Evolutionary conservation across 35 echinoderm and acorn worm genomes (phyloP), one percentile per base, ranked within the genome.

Genomic region (Holothuria glaberrima): DNA sequence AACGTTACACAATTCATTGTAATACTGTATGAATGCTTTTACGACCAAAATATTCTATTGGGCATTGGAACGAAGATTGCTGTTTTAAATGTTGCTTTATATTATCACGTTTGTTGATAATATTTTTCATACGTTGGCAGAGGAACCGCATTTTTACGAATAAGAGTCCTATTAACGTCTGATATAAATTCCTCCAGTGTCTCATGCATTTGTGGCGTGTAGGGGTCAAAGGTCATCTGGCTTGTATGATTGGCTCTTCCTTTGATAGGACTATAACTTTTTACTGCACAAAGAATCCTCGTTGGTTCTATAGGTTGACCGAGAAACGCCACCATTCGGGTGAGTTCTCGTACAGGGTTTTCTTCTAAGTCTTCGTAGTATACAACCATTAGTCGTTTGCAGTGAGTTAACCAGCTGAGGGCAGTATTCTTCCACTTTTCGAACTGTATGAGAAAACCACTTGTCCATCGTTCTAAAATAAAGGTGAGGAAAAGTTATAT

Each of bases 91-190:
- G 50, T 17, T 14, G 50, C 50, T 54, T 54, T 54, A 9, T 54
- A 54, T 9, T 54, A 14, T 54, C 50, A 61, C 80, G 57, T 84
- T 12, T 27, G 28, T 36, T 63, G 25, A 30, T 56, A 61, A 84
- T 84, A 84, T 60, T 84, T 84, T 61, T 84, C 12, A 36, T 84
- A 84, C 24, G 80, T 84, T 31, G 80, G 80, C n/a, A 84, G 57
- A 17, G 80, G 80, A 9, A 30, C 30, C 30, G 80, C 80, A 19
- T 84, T 30, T 61, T 84, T 84, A 19, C 34, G 48, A 61, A 84
- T 87, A 46, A 87, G 54, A 29, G 85, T 87, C 44, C 62, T 21
- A 71, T 87, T 87, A 27, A 87, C 62, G 5, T 87, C 61, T 44
- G 60, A 4, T 6, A 87, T 87, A 36, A 46, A 87, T 68, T 22